Base-by-base conservation (phyloP, 2,797 vertebrate species). In the Parambassis ranga region DNA sequence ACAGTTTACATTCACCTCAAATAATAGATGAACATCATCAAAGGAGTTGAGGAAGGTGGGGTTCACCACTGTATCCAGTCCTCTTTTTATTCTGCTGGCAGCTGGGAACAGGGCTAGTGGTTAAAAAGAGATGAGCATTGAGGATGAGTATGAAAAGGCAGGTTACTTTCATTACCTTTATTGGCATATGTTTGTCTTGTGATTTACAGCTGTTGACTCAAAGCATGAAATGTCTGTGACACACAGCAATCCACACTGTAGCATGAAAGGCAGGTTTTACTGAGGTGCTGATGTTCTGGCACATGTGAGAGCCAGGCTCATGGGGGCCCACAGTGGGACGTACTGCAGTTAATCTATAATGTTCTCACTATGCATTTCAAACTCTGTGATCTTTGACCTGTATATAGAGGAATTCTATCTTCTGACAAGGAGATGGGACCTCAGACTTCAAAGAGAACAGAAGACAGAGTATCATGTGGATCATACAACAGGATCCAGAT, bases 1-100 rank as follows among this genome's bases (percentile, higher is more conserved):
- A 42, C 7, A 14, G 31, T 33, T 43, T 2, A n/a, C n/a, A 66
- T 83, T 81, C 38, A 90, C 89, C 87, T 90, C 88, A 71, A 72
- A 91, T 33, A 91, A 50, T 19, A 91, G 78, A 14, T 86, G 74
- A 6, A 58, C 75, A 28, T 91, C 87, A 7, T 50, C 52, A 10
- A 77, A 39, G 14, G 87, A 82, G 30, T 31, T 70, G 53, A 74
- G 63, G 64, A 89, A 91, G 14, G 57, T 76, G 15, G 77, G 76
- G 46, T 53, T 81, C 14, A 1, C n/a, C 3, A 1, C 13, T 23
- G n/a, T 24, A 1, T 52, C 16, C 6, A 18, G 11, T 1, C 41
- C 78, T 67, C 68, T 53, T 53, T 79, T 85, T 23, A 74, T n/a
- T 60, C 72, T 76, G n/a, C 65, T 71, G 5, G 56, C 78, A 57